Base-by-base conservation (phyloP, 2,113 vertebrate genomes). In the Oxyura jamaicensis region DNA sequence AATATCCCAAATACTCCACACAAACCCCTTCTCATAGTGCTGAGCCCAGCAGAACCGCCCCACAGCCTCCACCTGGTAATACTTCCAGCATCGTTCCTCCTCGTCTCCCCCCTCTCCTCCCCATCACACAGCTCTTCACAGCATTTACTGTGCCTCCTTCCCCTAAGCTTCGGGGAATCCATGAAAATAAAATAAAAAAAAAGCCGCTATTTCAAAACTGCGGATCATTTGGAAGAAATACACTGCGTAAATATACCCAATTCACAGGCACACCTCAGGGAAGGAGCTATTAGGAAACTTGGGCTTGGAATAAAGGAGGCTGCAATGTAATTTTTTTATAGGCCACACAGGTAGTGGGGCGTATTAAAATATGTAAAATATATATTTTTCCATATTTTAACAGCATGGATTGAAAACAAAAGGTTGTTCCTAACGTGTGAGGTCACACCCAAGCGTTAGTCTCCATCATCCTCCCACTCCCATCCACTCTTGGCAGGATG, bases 181-280 rank as follows among this genome's bases (percentile, higher is more conserved):
- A 77, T 9, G 13, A 36, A 77, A 48, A 52, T 48, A 48, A 48
- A 48, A 48, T 21, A 15, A 67, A 69, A 76, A 76, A 62, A 60
- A 63, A 68, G 92, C 78, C 71, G 33, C 89, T 88, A 66, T 62
- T 93, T 96, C 86, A 80, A 93, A 91, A 63, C n/a, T 15, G 44
- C 1, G 4, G 73, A 83, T 94, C 84, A 48, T 83, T 65, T 75
- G 92, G 96, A 97, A 97, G 95, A 91, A 95, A 91, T 79, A 84
- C 95, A 95, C 89, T 88, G 95, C 91, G 92, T 86, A 95, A 96
- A 95, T 95, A 97, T 76, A 97, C 63, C 95, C 80, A 95, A 90
- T 93, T 96, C 95, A 96, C 95, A 92, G 94, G 89, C 59, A 92
- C 86, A 80, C 84, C 62, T 91, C 52, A 71, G 77, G 92, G 87